Percentiles rank a stretch among this genome's conserved stretches.
Evolutionary conservation across 2,797 vertebrate genomes (phyloP).

Genomic region (Eulemur coronatus): DNA sequence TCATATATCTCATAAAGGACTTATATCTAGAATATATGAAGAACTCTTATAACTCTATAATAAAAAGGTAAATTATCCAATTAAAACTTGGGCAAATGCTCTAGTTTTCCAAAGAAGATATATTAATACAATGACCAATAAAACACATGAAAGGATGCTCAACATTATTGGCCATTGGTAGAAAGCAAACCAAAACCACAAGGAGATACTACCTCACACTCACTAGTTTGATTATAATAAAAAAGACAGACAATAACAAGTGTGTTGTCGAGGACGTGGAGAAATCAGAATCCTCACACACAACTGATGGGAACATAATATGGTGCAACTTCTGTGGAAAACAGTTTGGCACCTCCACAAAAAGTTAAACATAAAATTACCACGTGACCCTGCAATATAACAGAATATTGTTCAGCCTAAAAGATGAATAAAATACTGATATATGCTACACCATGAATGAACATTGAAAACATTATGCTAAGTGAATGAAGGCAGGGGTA

Average conservation of each 20-base stretch:
- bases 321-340: not conserved
- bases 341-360: too few species aligned
- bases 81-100: not conserved
- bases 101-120: not conserved
- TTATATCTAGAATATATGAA: not conserved
- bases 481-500: too few species aligned
- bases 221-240: not conserved
- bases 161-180: not conserved
- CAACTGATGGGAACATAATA: accelerated
- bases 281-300: not conserved
- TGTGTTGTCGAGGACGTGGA: not conserved
- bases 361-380: not conserved
- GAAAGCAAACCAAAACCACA: not conserved
- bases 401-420: not conserved
- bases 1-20: not conserved
- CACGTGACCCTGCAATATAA: not conserved
- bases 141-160: not conserved
- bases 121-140: not conserved
- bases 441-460: too few species aligned
- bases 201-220: too few species aligned
- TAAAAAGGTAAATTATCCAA: not conserved
- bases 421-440: not conserved
- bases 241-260: not conserved
- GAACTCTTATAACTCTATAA: not conserved
- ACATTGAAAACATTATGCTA: too few species aligned